Evolutionary conservation across 2,888 invertebrate genomes (phyloP), one percentile per base, ranked within the genome.

Genomic region (Acrobasis suavella): DNA sequence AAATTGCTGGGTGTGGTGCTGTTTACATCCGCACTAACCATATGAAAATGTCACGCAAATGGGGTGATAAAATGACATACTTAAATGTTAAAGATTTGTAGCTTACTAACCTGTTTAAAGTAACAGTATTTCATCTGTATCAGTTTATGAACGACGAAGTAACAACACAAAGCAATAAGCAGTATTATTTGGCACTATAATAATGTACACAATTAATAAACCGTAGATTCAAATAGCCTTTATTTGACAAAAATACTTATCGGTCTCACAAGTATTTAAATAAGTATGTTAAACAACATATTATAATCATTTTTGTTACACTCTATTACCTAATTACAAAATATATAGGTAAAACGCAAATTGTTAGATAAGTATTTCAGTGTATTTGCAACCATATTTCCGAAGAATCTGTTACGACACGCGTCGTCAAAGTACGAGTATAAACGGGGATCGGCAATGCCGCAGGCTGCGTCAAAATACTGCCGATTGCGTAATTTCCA

Each of bases 401-500:
- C 5, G 2, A n/a, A 14, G 46, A 7, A 46, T 14, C 46, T n/a
- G 46, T 14, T 46, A 46, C 46, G 14, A 10, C 46, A 46, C n/a
- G 46, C 46, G 46, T 46, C 46, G n/a, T 42, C 42, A 14, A 46
- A 14, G 32, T 22, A 22, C 22, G 22, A 22, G 22, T 32, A 32
- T 32, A 32, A 32, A 32, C 32, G 32, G 32, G 32, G n/a, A 46
- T 46, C 12, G 46, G n/a, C n/a, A 46, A 3, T n/a, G 14, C 46
- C 46, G 46, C 46, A n/a, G 46, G 46, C 46, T 46, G 14, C 46
- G 58, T 46, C 64, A 56, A 60, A 62, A 42, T 42, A 42, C 42
- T 42, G 42, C 42, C 42, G 42, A 62, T 62, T 56, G 62, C 66
- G 65, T 63, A 52, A 50, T 46, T 46, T 46, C 46, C 46, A 46